Evolutionary conservation across 2,888 invertebrate species (phyloP), one percentile per base, ranked within the genome.

Genomic region (Bibio marci): DNA sequence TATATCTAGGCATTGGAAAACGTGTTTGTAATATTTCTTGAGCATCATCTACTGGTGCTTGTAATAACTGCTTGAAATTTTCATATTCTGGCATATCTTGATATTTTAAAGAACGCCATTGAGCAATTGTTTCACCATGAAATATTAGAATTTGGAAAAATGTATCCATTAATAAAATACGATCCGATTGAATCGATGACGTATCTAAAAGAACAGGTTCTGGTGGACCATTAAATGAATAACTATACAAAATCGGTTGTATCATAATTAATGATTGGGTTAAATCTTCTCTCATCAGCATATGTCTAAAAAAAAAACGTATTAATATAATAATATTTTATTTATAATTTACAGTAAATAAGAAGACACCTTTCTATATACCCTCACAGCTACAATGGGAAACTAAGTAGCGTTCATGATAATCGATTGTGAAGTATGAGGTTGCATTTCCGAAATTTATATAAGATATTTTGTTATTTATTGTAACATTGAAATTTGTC

Each of bases 111-210:
- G 83, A 85, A 43, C 91, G 76, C 98, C 98, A 99, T 51, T 90
- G 88, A 2, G 91, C 94, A 55, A 99, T 95, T 8, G 94, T 95
- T 75, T 95, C 95, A 58, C 98, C 98, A 55, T 95, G 95, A 65
- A 95, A 99, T 54, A 99, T 98, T 41, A 99, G 76, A 54, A 99
- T 92, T 65, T 98, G 98, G 77, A 99, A 99, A 70, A 98, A 99
- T 1, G 98, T 97, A 64, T 99, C 98, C 95, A 99, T 95, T 39
- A 99, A 73, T 33, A 99, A 70, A 52, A 99, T 98, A 43, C 92
- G 72, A 61, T 99, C 98, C 0, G 94, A 81, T 59, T 94, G 90
- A 55, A 99, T 97, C 44, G 92, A 92, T 38, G 92, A 91, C 3
- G 97, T 92, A 60, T 99, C 98, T 28, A 99, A 67, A 17, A 98